Percentiles rank a stretch among this genome's conserved stretches.
These are phyloP conservation scores for Agonopterix alstromeriana DNA, from an alignment of 2,888 invertebrate genomes.

Conservation along the genomic window DNA sequence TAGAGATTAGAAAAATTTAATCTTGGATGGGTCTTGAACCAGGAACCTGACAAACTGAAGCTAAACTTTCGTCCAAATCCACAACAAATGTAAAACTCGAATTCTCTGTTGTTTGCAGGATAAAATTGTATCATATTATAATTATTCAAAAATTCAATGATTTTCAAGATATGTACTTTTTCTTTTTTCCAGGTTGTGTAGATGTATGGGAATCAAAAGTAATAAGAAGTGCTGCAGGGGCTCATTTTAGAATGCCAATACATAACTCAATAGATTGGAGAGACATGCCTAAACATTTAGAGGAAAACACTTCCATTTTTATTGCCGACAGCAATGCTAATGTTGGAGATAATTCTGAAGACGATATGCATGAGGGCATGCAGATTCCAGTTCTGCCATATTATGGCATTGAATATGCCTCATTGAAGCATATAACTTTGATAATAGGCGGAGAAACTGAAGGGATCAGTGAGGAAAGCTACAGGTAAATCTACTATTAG, in stretches of 20 bases:
- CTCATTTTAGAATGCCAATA: constrained; percentile 88
- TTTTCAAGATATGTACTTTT: too few species aligned
- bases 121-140: too few species aligned
- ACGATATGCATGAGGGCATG: constrained; percentile 14
- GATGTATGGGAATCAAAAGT: constrained; percentile 95
- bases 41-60: too few species aligned
- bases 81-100: too few species aligned
- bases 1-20: too few species aligned
- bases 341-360: constrained; percentile 18
- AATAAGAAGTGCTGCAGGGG: constrained; percentile 88
- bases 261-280: constrained; percentile 80
- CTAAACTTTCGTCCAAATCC: too few species aligned
- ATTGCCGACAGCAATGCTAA: constrained; percentile 81
- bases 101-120: too few species aligned
- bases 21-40: too few species aligned
- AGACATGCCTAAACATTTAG: constrained; percentile 68
- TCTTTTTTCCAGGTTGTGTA: constrained; percentile 82
- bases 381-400: constrained; percentile 79
- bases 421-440: constrained; percentile 77
- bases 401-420: constrained; percentile 75
- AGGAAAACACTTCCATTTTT: constrained; percentile 71
- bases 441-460: constrained; percentile 93
- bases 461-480: constrained; percentile 87
- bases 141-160: too few species aligned
- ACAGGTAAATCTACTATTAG: constrained; percentile 59